Base-by-base conservation (phyloP, 2,113 vertebrate genomes). In the Okapia johnstoni region DNA sequence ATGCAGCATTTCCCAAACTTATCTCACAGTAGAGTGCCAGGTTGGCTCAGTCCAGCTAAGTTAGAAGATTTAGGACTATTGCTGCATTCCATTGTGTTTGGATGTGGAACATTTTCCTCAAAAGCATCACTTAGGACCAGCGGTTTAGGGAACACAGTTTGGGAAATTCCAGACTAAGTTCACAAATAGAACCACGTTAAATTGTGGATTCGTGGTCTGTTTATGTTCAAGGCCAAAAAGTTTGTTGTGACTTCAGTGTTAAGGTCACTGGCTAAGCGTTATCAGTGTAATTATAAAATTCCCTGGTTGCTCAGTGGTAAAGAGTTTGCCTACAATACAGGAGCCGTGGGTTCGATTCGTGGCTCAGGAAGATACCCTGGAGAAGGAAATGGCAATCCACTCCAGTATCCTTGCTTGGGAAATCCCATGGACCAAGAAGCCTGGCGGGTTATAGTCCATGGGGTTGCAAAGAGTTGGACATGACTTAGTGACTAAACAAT, bases 131-230 rank as follows among this genome's bases (percentile, higher is more conserved):
- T 88, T 90, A 81, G 12, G n/a, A 85, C 13, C 26, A 87, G 17
- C 80, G 52, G 54, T 40, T 90, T 91, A 33, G 50, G 19, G 52
- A 88, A 90, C 40, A 94, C 12, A 61, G 84, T 93, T 85, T 93
- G 54, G 23, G 11, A 92, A 60, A 55, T n/a, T 80, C 55, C 50
- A 48, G n/a, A 57, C 8, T 70, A 70, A 95, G 4, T 79, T 85
- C 28, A 79, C n/a, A 48, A 40, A 16, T 93, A 30, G 7, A 63
- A 88, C 58, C 15, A 46, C 9, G 33, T 93, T 52, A 73, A 46
- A 13, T 88, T 86, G 4, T 66, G n/a, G 21, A 58, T 93, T 81
- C 9, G 7, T 92, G 19, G 4, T 83, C 48, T 89, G 12, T 93
- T 93, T 94, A 26, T 90, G 40, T 84, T 95, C 40, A 92, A 88